Evolutionary conservation across 2,797 vertebrate genomes (phyloP), one percentile per base, ranked within the genome.

Genomic region (Nyctibius grandis): DNA sequence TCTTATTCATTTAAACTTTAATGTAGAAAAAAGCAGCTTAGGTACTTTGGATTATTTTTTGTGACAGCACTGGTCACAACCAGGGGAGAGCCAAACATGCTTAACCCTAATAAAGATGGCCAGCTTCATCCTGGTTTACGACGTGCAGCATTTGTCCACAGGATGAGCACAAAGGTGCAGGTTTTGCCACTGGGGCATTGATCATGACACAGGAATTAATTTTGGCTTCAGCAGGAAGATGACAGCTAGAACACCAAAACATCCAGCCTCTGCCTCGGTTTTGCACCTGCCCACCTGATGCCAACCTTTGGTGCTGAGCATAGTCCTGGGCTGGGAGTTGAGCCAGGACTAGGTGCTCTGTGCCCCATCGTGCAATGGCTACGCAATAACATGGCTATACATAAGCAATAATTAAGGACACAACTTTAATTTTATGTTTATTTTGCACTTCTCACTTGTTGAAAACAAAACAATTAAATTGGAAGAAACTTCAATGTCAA

Each of bases 1-100:
- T 95, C 80, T 85, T 87, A 95, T 95, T 96, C 72, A 77, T 86
- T 74, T 87, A 53, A 77, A 54, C 81, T 68, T 78, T 6, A 42
- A 50, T 9, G 3, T 44, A 31, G 53, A 77, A 88, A 60, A 63
- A 91, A 65, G 48, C 82, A 77, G 70, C 34, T 79, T 72, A 57
- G 86, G 53, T 74, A 25, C 22, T 76, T 72, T 2, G 11, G 42
- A 61, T 89, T 80, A 25, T 76, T 45, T 72, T 85, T 90, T 42
- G 42, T 83, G 77, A 29, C 56, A 60, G 65, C 36, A 3, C 8
- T n/a, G 45, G 23, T 86, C 1, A 0, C 56, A 79, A 44, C 69
- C 45, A 59, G 40, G 63, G 69, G 26, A 65, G 29, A 63, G 6
- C 13, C 47, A 34, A 13, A 83, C 20, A 20, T 15, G 45, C n/a